These are phyloP conservation scores for Phrixothrix hirtus DNA, from an alignment of 2,888 invertebrate genomes.

Conservation along the genomic window DNA sequence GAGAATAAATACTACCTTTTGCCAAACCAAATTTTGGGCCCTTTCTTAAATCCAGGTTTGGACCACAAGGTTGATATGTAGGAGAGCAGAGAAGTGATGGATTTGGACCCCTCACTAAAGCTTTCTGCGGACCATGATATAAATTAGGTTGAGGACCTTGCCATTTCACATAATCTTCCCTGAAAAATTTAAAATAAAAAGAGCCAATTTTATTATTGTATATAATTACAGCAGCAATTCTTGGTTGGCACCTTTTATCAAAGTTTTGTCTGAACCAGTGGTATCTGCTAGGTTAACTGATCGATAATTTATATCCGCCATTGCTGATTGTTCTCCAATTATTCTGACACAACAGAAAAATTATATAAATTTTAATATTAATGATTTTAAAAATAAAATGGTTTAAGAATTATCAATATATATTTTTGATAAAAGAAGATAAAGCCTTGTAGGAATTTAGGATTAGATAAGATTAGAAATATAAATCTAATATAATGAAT, in stretches of 20 bases:
- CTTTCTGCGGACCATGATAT: slow-evolving; percentile 57
- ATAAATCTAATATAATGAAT: too few relatives aligned
- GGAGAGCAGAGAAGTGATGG: slow-evolving; percentile 44
- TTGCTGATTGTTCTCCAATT: slow-evolving; percentile 51
- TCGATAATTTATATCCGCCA: slow-evolving; percentile 58
- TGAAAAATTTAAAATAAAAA: slow-evolving; percentile 54
- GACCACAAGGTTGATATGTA: slow-evolving; percentile 64
- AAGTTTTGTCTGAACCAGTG: slow-evolving; percentile 70
- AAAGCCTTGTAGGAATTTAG: too few relatives aligned
- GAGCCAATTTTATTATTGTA: slow-evolving; percentile 2
- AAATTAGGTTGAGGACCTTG: slow-evolving; percentile 75
- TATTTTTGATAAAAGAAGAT: too few relatives aligned
- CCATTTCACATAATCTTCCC: slow-evolving; percentile 83
- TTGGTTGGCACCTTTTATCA: slow-evolving; percentile 81
- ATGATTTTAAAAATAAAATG: not conserved
- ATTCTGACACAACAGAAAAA: slow-evolving; percentile 37
- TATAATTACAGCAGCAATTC: slow-evolving; percentile 69
- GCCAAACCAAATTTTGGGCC: slow-evolving; percentile 74
- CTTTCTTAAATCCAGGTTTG: slow-evolving; percentile 68
- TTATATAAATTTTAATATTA: not conserved
- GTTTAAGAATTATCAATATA: too few relatives aligned
- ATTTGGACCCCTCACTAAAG: slow-evolving; percentile 62
- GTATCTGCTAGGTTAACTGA: slow-evolving; percentile 63
- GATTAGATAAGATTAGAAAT: too few relatives aligned
- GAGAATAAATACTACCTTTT: slow-evolving; percentile 79